A percentile compares a stretch with the other conserved stretches of the same genome.
phyloP scores from a whole-genome alignment of 2,113 vertebrate species.

The Callipepla squamata region DNA sequence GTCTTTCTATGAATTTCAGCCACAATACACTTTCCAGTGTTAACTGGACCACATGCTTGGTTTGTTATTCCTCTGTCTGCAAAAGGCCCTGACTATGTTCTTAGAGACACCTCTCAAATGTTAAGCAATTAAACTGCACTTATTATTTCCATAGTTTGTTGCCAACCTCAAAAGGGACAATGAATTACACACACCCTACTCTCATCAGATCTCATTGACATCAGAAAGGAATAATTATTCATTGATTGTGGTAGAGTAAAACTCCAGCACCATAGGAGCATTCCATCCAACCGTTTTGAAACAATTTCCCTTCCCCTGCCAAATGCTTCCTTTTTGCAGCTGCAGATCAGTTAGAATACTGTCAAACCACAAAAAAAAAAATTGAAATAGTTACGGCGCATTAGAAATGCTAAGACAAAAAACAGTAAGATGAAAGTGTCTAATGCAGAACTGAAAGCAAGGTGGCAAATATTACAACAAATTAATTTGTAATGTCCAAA shows the following conservation, averaged over 20 bases:
- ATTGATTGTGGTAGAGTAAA: conserved; percentile 21
- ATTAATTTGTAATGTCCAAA: background rate
- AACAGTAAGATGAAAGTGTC: background rate
- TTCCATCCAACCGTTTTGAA: conserved; percentile 30
- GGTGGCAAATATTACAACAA: background rate
- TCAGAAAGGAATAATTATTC: conserved; percentile 48
- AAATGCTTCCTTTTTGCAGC: background rate
- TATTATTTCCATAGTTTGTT: conserved; percentile 23
- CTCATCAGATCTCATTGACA: background rate
- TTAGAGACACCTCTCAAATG: background rate
- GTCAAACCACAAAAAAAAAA: background rate
- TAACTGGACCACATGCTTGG: background rate
- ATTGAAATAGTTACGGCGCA: background rate
- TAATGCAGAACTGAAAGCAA: background rate
- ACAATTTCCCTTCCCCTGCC: background rate
- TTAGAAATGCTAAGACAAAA: background rate
- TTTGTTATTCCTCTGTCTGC: background rate
- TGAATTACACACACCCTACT: background rate
- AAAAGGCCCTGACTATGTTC: background rate
- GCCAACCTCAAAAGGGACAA: conserved; percentile 1
- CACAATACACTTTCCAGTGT: background rate
- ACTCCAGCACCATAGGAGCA: background rate
- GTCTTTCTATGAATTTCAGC: background rate
- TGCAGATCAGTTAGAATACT: background rate
- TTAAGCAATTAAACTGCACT: conserved; percentile 23